Evolutionary conservation across 2,797 vertebrate species (phyloP), one percentile per base, ranked within the genome.

Genomic region (Hozukius guyotensis): DNA sequence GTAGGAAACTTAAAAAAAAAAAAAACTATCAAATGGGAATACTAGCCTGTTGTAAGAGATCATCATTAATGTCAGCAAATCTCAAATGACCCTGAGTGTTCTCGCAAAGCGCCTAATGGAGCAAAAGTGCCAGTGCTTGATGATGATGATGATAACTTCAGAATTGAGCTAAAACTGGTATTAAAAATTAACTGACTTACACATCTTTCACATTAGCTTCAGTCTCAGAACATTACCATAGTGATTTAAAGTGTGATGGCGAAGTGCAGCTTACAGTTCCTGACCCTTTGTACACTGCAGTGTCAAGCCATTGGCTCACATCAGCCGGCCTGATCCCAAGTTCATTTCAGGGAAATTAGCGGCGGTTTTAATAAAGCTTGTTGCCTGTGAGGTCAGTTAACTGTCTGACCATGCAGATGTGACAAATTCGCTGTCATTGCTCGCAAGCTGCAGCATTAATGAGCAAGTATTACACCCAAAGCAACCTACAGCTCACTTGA

Each of bases 111-210:
- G 75, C 86, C 85, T 93, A 93, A 93, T 92, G 89, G 90, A 88
- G 83, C 89, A 92, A 87, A 49, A 89, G 89, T 91, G 80, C 81
- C 89, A 84, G 53, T 75, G 82, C 87, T 87, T 90, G 88, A 93
- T 92, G 88, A 86, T 92, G 88, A 88, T 91, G 88, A 93, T 91
- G 85, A 94, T 91, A 88, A 92, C 80, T 88, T 88, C 80, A 84
- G 85, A 94, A 92, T 75, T 83, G 81, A 89, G 89, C 89, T 92
- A 83, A 94, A 94, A 91, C 85, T 87, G 88, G 75, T 82, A 88
- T 93, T 92, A 93, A 92, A 90, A 89, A 91, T 93, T 83, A 88
- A 94, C 80, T 83, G 83, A 89, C 87, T 91, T 91, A 90, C 88
- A 93, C 87, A 88, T 92, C 61, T 91, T 88, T 92, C 88, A 91